Conservation (phyloP, 92 coral and sea anemone species). For the Montipora capitata region DNA sequence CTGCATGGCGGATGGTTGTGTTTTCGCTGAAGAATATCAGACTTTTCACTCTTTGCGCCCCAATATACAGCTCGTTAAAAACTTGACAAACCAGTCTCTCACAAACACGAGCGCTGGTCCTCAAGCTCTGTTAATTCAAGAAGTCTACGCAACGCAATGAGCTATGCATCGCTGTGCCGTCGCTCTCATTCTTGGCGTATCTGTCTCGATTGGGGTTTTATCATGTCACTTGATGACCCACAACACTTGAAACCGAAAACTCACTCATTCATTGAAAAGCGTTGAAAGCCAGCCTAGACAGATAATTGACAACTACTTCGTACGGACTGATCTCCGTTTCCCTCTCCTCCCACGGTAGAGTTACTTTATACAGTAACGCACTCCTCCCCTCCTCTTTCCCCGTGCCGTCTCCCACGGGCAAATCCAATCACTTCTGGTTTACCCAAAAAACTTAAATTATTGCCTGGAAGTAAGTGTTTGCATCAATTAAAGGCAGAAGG, state of each 20-base stretch:
- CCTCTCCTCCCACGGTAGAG: conserved; percentile 14
- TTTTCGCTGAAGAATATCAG: conserved; percentile 42
- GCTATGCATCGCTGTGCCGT: neutral
- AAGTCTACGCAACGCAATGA: conserved; percentile 2
- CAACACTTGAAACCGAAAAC: conserved; percentile 39
- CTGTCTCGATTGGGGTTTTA: neutral
- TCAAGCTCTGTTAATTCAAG: neutral
- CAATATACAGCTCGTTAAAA: conserved; percentile 17
- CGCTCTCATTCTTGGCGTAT: neutral
- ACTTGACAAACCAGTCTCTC: conserved; percentile 4
- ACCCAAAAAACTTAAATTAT: too few species aligned
- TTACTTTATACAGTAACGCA: too few species aligned
- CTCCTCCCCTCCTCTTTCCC: neutral
- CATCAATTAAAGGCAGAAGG: too few species aligned
- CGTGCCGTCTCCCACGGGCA: too few species aligned
- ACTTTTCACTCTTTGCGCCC: neutral
- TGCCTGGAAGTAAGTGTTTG: too few species aligned
- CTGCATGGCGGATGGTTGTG: conserved; percentile 12
- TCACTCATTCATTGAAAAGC: conserved; percentile 36
- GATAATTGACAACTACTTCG: conserved; percentile 8
- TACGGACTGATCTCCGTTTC: neutral
- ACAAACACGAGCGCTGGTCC: too few species aligned
- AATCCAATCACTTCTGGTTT: too few species aligned
- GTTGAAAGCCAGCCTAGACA: conserved; percentile 25
- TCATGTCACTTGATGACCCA: conserved; percentile 18